Percentiles rank a stretch among this genome's conserved stretches.
phyloP scores from a whole-genome alignment of 1,140 invertebrate species.

The Drosophila nigromelanica region DNA sequence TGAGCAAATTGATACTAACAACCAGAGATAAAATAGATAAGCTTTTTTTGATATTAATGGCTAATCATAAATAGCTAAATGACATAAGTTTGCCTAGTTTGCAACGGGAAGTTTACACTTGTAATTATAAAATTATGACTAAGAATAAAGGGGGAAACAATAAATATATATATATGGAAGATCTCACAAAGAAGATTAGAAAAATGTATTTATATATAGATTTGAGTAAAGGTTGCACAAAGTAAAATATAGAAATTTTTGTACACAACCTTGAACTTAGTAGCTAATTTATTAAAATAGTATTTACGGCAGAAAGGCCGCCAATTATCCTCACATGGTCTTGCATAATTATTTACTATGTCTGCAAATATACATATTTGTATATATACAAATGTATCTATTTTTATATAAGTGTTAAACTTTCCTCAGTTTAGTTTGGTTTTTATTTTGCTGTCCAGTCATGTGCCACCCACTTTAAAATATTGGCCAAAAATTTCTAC shows the following conservation, averaged over 20 bases:
- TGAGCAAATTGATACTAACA: constrained; percentile 14
- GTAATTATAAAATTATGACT: too few relatives aligned
- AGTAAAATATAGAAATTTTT: neutral
- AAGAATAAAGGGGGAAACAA: too few relatives aligned
- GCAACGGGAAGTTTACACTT: too few relatives aligned
- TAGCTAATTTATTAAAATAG: constrained; percentile 16
- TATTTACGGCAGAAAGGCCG: neutral
- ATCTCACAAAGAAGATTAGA: too few relatives aligned
- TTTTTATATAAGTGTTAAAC: constrained; percentile 19
- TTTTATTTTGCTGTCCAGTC: constrained; percentile 22
- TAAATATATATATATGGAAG: too few relatives aligned
- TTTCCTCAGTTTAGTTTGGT: constrained; percentile 22
- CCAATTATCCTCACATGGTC: constrained; percentile 11
- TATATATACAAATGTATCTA: constrained; percentile 32
- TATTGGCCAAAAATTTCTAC: constrained; percentile 33
- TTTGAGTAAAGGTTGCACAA: too few relatives aligned
- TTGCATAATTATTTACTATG: constrained; percentile 18
- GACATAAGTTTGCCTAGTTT: too few relatives aligned
- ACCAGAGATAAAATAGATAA: constrained; percentile 16
- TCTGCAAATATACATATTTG: neutral
- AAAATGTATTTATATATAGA: neutral
- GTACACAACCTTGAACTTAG: constrained; percentile 1
- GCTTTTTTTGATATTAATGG: neutral
- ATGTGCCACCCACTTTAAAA: constrained; percentile 54
- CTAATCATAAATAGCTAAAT: too few relatives aligned